phyloP scores from a whole-genome alignment of 1,140 invertebrate species.

The Cydia strobilella region DNA sequence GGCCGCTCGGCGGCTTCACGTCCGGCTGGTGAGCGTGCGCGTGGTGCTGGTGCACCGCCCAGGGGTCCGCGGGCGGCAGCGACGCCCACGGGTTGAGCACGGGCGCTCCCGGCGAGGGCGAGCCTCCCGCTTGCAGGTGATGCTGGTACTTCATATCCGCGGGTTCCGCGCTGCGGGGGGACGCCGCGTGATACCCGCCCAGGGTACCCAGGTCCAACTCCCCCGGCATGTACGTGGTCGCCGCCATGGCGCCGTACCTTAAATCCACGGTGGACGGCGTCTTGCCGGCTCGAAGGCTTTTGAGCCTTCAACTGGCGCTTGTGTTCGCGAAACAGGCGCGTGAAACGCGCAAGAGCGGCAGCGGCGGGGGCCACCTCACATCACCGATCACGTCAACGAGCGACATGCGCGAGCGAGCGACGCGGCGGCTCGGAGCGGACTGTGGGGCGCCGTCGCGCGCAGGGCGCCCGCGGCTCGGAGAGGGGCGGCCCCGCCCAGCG shows the following conservation, averaged over 20 bases:
- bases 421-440: conserved; percentile 73
- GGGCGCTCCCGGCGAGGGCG: conserved; percentile 85
- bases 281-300: conserved; percentile 83
- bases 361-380: conserved; percentile 78
- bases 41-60: conserved; percentile 88
- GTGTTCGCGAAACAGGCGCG: conserved; percentile 70
- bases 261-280: conserved; percentile 82
- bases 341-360: conserved; percentile 78
- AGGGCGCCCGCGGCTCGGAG: conserved; percentile 57
- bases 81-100: conserved; percentile 93
- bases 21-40: conserved; percentile 83
- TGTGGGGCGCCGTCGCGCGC: conserved; percentile 59
- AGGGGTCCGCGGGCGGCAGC: conserved; percentile 89
- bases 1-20: conserved; percentile 84
- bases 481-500: conserved; percentile 63
- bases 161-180: conserved; percentile 89
- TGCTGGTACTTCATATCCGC: conserved; percentile 97
- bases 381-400: conserved; percentile 68
- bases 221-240: conserved; percentile 90
- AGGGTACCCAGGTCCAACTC: conserved; percentile 89
- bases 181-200: conserved; percentile 88
- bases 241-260: conserved; percentile 87
- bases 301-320: conserved; percentile 76
- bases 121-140: conserved; percentile 86
- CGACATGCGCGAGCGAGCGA: conserved; percentile 80